phyloP scores from a whole-genome alignment of 2,888 invertebrate species.

The Pseudanteris insignis region DNA sequence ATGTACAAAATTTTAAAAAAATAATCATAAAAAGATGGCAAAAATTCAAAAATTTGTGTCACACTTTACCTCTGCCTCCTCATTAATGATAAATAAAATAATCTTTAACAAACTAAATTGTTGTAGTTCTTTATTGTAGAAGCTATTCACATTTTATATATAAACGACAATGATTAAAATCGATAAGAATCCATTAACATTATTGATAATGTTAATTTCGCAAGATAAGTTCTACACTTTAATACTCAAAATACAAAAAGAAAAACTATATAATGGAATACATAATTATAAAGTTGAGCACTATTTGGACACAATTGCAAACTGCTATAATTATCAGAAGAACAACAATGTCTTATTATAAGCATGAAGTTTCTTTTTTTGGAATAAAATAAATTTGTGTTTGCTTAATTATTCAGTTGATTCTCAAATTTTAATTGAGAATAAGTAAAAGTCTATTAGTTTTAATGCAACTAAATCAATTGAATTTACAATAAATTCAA shows the following conservation, averaged over 20 bases:
- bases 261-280: slow-evolving; percentile 42
- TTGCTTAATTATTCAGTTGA: too few species aligned
- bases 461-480: too few species aligned
- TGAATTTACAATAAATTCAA: too few species aligned
- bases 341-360: slow-evolving; percentile 22
- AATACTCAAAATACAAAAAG: slow-evolving; percentile 43
- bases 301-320: slow-evolving; percentile 37
- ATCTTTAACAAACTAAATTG: slow-evolving; percentile 14
- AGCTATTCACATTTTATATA: slow-evolving; percentile 45
- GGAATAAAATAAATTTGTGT: slow-evolving; percentile 10
- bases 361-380: slow-evolving; percentile 2
- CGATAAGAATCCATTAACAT: slow-evolving; percentile 16
- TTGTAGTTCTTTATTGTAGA: slow-evolving; percentile 41
- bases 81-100: slow-evolving; percentile 21
- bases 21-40: too few species aligned
- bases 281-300: slow-evolving; percentile 35
- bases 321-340: slow-evolving; percentile 19
- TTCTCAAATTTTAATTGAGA: too few species aligned
- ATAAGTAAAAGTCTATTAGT: too few species aligned
- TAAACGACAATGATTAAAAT: slow-evolving; percentile 38
- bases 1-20: neutral
- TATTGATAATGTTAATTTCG: slow-evolving; percentile 20
- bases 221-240: slow-evolving; percentile 27
- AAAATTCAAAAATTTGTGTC: too few species aligned
- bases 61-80: too few species aligned